phyloP scores from a whole-genome alignment of 2,888 invertebrate species.

The Scaeva pyrastri region DNA sequence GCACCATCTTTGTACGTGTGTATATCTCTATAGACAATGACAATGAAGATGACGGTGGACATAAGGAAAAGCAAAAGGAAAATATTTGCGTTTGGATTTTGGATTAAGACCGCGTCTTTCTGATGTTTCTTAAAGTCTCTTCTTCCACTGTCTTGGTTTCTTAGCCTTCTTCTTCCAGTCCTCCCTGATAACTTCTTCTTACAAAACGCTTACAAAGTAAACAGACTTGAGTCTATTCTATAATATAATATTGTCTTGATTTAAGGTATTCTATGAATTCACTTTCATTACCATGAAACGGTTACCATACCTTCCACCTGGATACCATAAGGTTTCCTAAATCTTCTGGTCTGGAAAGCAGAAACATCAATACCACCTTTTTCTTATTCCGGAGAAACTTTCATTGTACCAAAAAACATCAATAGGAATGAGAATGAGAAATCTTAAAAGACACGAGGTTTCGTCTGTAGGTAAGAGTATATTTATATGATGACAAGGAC shows the following conservation, averaged over 20 bases:
- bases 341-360: conserved; percentile 46
- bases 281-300: conserved; percentile 64
- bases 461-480: conserved; percentile 13
- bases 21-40: no score
- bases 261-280: conserved; percentile 59
- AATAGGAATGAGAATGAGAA: conserved; percentile 8
- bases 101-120: conserved; percentile 16
- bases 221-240: conserved; percentile 4
- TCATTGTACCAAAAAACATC: neutral
- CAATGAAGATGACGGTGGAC: neutral
- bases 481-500: conserved; percentile 21
- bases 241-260: conserved; percentile 23
- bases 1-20: no score
- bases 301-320: conserved; percentile 22
- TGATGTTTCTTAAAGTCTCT: neutral
- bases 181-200: neutral
- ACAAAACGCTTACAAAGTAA: conserved; percentile 16
- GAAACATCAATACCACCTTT: conserved; percentile 20
- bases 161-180: no score
- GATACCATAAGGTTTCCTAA: neutral
- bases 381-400: neutral
- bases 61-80: conserved; percentile 64
- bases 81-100: conserved; percentile 65
- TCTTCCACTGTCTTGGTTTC: neutral
- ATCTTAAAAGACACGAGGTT: conserved; percentile 23